Evolutionary conservation across 2,113 vertebrate species (phyloP).

Genomic region (Oxyruncus cristatus): DNA sequence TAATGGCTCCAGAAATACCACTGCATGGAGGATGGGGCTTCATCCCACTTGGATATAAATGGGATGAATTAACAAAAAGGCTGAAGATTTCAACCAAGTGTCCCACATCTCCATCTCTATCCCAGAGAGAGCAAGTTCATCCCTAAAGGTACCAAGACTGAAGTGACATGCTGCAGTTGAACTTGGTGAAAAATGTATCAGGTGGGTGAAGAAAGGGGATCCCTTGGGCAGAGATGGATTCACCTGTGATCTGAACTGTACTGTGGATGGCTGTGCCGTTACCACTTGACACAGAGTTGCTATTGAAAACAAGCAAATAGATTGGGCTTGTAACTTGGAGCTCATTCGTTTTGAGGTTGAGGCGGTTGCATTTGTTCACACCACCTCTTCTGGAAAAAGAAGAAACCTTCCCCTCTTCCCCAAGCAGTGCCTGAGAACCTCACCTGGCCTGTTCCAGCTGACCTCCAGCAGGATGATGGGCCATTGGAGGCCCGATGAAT

Average conservation of each 20-base stretch:
- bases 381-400: neutral
- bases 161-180: neutral
- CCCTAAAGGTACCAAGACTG: neutral
- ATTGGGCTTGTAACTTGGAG: neutral
- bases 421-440: neutral
- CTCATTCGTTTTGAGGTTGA: neutral
- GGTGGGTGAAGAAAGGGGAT: neutral
- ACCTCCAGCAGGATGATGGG: neutral
- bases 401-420: neutral
- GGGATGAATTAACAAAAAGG: neutral
- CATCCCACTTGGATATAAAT: neutral
- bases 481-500: neutral
- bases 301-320: neutral
- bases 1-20: neutral
- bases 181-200: neutral
- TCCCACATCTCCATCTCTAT: neutral
- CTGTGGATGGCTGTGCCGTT: neutral
- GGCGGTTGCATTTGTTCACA: neutral
- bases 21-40: neutral
- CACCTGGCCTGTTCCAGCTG: neutral
- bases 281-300: neutral
- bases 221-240: neutral
- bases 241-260: neutral
- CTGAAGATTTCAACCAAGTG: neutral
- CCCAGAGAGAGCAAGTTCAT: neutral